These are phyloP conservation scores for Cathartes aura DNA, from an alignment of 2,113 vertebrate genomes.

Conservation along the genomic window DNA sequence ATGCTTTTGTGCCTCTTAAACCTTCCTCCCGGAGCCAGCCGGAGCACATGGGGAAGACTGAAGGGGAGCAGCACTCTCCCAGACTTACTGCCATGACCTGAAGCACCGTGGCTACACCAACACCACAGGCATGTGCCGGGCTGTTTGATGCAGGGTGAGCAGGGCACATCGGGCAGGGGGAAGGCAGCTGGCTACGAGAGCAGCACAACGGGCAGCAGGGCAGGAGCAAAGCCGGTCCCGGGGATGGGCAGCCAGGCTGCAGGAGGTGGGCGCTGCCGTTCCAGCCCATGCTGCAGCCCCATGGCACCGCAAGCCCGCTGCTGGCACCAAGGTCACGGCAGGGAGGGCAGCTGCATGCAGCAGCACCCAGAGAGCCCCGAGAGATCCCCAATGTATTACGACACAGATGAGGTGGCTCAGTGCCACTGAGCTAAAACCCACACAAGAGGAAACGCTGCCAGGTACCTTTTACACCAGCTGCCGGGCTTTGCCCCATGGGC, in stretches of 20 bases:
- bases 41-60: background rate
- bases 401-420: background rate
- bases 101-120: background rate
- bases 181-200: background rate
- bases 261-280: background rate
- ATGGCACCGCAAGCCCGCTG: accelerated
- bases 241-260: background rate
- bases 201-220: background rate
- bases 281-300: background rate
- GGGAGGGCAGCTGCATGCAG: background rate
- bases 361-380: background rate
- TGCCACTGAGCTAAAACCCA: background rate
- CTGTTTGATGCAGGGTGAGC: background rate
- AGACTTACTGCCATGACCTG: background rate
- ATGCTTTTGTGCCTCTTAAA: background rate
- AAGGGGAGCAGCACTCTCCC: background rate
- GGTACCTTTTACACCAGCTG: background rate
- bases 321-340: background rate
- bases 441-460: background rate
- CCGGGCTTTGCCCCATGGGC: background rate
- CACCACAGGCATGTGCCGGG: accelerated
- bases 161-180: accelerated
- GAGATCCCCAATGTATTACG: accelerated
- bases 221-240: background rate
- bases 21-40: background rate